Conservation (phyloP, 2,888 invertebrate genomes). For the Lasioglossum figueresi region DNA sequence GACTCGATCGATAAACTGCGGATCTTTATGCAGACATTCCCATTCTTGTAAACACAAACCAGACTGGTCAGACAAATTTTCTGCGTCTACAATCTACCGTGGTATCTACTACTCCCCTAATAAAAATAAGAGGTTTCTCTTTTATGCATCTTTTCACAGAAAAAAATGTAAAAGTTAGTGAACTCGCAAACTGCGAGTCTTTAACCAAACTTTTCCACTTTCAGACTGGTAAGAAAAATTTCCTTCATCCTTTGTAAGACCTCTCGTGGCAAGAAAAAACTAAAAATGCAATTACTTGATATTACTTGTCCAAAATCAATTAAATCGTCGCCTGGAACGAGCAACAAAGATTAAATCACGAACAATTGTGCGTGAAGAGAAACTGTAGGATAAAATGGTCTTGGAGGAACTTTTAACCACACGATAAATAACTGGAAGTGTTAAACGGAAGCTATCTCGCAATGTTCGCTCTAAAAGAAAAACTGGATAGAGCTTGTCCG, state of each 20-base stretch:
- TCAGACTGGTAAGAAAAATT: not conserved
- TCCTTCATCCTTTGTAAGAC: not conserved
- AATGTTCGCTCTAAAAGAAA: not conserved
- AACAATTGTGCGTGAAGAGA: not conserved
- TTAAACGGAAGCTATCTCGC: slow-evolving; percentile 21
- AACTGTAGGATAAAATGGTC: not conserved
- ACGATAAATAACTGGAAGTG: slow-evolving; percentile 21
- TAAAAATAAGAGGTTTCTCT: not conserved
- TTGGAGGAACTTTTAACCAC: not conserved
- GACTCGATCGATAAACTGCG: not conserved
- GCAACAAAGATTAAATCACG: not conserved
- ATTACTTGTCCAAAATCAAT: not conserved
- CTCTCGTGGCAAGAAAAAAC: not conserved
- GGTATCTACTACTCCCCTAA: not conserved
- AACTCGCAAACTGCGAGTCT: not conserved
- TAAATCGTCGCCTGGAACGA: not conserved
- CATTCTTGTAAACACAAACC: not conserved
- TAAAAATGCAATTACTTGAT: not conserved
- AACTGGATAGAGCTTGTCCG: not conserved
- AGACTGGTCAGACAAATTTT: not conserved
- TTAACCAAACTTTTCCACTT: not conserved
- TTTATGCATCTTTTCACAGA: not conserved
- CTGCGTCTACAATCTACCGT: not conserved
- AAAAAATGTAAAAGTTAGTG: not conserved
- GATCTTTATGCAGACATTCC: not conserved